Conservation (phyloP, 2,113 vertebrate genomes). For the Rostratula benghalensis region DNA sequence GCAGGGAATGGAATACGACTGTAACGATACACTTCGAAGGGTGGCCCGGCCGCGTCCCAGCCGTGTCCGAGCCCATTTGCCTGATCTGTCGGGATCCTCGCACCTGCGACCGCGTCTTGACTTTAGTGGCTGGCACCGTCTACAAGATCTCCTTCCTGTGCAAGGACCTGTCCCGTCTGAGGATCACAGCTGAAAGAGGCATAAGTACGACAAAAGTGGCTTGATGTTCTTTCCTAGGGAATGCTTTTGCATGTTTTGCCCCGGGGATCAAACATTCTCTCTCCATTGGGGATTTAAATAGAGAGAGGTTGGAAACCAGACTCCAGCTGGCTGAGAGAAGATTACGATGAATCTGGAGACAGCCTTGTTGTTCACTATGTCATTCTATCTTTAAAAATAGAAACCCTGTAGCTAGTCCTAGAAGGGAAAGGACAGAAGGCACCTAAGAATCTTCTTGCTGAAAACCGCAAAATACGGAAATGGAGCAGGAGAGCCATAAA, state of each 20-base stretch:
- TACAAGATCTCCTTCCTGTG: slow-evolving; percentile 86
- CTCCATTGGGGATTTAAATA: not conserved
- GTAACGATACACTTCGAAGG: slow-evolving; percentile 77
- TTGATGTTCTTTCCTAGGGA: not conserved
- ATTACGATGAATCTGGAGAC: not conserved
- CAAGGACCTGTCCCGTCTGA: slow-evolving; percentile 77
- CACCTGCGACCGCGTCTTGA: slow-evolving; percentile 71
- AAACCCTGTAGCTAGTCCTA: fast-evolving
- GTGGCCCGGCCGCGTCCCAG: not conserved
- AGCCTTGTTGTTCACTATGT: not conserved
- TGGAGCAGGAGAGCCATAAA: not conserved
- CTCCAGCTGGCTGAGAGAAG: not conserved
- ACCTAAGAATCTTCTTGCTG: not conserved
- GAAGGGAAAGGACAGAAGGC: not conserved
- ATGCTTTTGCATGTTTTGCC: not conserved
- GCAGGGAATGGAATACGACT: slow-evolving; percentile 63
- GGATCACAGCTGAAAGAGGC: slow-evolving; percentile 77
- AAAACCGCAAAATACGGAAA: not conserved
- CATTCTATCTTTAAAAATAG: not conserved
- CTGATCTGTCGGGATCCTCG: slow-evolving; percentile 81
- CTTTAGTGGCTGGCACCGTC: slow-evolving; percentile 68
- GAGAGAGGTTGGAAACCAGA: not conserved
- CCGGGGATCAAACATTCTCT: not conserved
- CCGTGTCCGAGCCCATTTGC: slow-evolving; percentile 68
- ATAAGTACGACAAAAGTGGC: slow-evolving; percentile 75